Evolutionary conservation across 1,140 invertebrate genomes (phyloP).

Genomic region (Lucilia cuprina): DNA sequence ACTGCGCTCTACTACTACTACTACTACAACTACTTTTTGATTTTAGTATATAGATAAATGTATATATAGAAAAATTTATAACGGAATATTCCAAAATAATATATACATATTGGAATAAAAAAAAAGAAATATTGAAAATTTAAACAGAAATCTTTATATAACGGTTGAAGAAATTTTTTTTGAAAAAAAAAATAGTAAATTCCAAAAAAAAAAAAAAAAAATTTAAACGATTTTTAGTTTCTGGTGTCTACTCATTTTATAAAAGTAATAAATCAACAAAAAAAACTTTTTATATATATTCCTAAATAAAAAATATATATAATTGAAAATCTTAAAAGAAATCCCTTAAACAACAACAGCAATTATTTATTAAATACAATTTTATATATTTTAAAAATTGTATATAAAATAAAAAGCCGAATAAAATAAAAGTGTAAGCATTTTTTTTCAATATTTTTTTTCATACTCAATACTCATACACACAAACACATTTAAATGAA

Average conservation of each 20-base stretch:
- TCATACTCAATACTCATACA: neutral
- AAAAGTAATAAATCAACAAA: neutral
- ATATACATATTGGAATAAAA: neutral
- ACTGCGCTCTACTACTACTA: neutral
- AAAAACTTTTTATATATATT: neutral
- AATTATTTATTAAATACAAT: neutral
- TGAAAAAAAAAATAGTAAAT: neutral
- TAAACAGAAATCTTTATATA: conserved; percentile 23
- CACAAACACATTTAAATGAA: neutral
- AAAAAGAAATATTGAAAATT: neutral
- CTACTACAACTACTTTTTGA: neutral
- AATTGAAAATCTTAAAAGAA: neutral
- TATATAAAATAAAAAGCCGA: neutral
- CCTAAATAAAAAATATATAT: neutral
- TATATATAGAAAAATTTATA: neutral
- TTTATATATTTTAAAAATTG: neutral
- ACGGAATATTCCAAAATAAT: neutral
- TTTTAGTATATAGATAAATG: neutral
- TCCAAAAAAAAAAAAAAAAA: too few relatives aligned
- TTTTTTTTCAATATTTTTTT: neutral
- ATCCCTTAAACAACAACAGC: neutral
- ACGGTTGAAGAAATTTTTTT: neutral
- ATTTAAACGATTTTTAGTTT: neutral
- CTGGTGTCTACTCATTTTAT: neutral
- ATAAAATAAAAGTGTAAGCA: neutral